Conservation (phyloP, 2,797 vertebrate species). For the Sus cebifrons region DNA sequence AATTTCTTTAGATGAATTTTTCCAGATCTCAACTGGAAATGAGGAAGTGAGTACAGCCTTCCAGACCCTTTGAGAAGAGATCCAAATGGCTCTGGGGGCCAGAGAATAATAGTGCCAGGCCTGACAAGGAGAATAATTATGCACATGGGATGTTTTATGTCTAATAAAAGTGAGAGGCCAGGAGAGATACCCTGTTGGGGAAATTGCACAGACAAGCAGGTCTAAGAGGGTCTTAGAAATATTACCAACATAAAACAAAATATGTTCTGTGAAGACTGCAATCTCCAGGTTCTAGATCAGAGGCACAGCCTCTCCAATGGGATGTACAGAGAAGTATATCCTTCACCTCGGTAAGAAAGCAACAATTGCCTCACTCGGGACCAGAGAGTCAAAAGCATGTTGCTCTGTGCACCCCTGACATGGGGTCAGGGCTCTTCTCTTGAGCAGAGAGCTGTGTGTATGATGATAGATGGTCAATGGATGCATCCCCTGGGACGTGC, state of each 20-base stretch:
- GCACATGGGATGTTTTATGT: conserved; percentile 22
- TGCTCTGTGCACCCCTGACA: background rate
- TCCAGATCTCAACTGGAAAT: background rate
- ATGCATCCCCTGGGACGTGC: background rate
- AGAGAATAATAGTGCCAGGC: background rate
- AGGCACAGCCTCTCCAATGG: background rate
- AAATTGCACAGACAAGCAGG: background rate
- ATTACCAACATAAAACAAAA: conserved; percentile 3
- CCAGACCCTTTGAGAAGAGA: background rate
- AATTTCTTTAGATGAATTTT: background rate
- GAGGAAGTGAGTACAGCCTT: background rate
- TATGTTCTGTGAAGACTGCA: background rate
- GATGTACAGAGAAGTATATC: background rate
- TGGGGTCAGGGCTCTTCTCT: background rate
- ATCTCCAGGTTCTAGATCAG: background rate
- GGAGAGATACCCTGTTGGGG: background rate
- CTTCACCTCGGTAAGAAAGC: background rate
- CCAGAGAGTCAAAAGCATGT: background rate
- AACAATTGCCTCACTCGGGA: background rate
- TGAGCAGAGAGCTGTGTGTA: background rate
- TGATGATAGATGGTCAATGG: background rate
- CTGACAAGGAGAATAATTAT: background rate
- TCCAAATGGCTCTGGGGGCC: background rate
- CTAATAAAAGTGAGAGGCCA: background rate
- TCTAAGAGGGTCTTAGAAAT: background rate